Evolutionary conservation across 2,888 invertebrate species (phyloP).

Genomic region (Rhogogaster chlorosoma): DNA sequence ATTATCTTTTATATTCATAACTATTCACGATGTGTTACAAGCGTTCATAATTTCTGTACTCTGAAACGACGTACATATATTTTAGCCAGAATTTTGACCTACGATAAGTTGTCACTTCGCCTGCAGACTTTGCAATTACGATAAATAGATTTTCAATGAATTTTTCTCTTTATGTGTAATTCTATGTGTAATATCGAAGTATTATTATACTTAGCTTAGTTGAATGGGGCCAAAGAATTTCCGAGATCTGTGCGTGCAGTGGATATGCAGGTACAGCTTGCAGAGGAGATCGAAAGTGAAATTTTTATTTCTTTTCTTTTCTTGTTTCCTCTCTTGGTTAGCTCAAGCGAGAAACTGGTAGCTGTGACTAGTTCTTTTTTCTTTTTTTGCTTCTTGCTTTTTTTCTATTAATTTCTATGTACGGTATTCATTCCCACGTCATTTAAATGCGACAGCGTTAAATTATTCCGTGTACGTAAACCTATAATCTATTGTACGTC

Average conservation of each 20-base stretch:
- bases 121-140: background rate
- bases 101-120: no score
- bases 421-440: slow-evolving; percentile 31
- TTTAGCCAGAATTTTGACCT: no score
- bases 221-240: background rate
- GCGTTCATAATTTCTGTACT: no score
- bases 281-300: slow-evolving; percentile 38
- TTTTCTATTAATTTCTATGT: background rate
- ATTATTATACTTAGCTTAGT: background rate
- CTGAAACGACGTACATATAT: no score
- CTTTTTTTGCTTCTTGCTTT: background rate
- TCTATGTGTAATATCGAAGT: background rate
- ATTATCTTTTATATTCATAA: background rate
- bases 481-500: slow-evolving; percentile 24
- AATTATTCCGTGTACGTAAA: slow-evolving; percentile 31
- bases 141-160: background rate
- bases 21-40: no score
- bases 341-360: background rate
- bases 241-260: background rate
- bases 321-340: background rate
- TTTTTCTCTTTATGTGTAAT: background rate
- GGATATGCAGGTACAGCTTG: background rate
- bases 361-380: background rate
- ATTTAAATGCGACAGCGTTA: slow-evolving; percentile 34
- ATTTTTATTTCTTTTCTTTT: slow-evolving; percentile 3